Percentiles rank a stretch among this genome's conserved stretches.
These are phyloP conservation scores for Dolichotis patagonum DNA, from an alignment of 2,113 vertebrate genomes.

Conservation along the genomic window DNA sequence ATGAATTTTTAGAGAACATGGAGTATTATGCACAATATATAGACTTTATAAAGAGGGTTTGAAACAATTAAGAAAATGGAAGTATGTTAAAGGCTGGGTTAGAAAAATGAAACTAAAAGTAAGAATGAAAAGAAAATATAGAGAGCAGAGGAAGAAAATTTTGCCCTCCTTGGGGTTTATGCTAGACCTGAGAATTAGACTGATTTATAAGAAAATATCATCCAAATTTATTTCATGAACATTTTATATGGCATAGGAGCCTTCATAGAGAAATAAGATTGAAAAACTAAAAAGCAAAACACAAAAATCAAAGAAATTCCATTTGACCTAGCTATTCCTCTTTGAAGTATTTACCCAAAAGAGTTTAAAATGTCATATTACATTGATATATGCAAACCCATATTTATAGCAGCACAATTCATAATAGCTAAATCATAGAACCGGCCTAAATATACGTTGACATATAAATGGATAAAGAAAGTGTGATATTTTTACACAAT, in stretches of 20 bases:
- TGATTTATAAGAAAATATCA: neutral
- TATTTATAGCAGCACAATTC: neutral
- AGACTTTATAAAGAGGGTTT: neutral
- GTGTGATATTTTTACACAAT: neutral
- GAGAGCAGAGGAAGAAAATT: neutral
- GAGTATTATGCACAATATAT: neutral
- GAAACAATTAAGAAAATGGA: neutral
- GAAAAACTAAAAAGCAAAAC: neutral
- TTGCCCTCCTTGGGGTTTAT: too few relatives aligned
- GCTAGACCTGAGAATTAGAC: neutral
- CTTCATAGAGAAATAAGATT: neutral
- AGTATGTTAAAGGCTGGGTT: neutral
- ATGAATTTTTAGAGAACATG: neutral
- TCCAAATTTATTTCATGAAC: neutral
- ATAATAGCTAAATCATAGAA: neutral
- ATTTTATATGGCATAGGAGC: neutral
- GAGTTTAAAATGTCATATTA: neutral
- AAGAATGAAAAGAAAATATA: neutral
- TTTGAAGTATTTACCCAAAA: neutral
- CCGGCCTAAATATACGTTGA: neutral
- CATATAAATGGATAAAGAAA: neutral
- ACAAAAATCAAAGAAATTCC: neutral
- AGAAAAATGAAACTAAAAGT: neutral
- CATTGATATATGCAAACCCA: neutral
- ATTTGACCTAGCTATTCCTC: neutral